Evolutionary conservation across 2,888 invertebrate species (phyloP).

Genomic region (Amiota minor): DNA sequence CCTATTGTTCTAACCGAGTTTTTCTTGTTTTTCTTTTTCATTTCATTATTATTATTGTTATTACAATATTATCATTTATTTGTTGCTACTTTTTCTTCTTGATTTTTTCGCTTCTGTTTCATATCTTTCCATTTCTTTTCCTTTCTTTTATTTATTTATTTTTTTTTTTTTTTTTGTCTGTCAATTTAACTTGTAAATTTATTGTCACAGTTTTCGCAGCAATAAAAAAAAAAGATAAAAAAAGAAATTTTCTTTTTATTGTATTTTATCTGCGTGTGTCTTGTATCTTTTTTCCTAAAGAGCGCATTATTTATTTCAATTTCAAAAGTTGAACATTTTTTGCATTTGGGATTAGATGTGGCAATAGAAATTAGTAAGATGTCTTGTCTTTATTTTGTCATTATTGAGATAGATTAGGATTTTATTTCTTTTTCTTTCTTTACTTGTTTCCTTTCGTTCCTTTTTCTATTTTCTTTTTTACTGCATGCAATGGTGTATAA

Average conservation of each 20-base stretch:
- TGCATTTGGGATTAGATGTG: background rate
- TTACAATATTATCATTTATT: background rate
- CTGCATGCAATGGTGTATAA: no score
- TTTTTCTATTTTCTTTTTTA: no score
- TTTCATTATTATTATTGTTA: no score
- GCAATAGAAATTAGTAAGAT: background rate
- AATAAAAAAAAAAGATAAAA: background rate
- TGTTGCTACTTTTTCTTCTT: background rate
- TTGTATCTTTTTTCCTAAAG: background rate
- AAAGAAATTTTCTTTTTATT: background rate
- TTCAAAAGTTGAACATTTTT: background rate
- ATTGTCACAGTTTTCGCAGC: constrained; percentile 14
- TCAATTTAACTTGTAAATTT: constrained; percentile 8
- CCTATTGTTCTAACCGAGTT: background rate
- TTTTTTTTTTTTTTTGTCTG: background rate
- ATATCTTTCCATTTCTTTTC: background rate
- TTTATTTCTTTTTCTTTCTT: no score
- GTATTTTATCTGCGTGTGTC: background rate
- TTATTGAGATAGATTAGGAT: no score
- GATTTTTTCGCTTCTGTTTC: background rate
- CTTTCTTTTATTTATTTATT: no score
- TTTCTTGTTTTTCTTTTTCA: background rate
- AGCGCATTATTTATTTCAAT: background rate
- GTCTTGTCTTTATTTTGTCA: no score
- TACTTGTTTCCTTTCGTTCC: no score